Evolutionary conservation across 2,113 vertebrate species (phyloP).

Genomic region (Phaethon lepturus): DNA sequence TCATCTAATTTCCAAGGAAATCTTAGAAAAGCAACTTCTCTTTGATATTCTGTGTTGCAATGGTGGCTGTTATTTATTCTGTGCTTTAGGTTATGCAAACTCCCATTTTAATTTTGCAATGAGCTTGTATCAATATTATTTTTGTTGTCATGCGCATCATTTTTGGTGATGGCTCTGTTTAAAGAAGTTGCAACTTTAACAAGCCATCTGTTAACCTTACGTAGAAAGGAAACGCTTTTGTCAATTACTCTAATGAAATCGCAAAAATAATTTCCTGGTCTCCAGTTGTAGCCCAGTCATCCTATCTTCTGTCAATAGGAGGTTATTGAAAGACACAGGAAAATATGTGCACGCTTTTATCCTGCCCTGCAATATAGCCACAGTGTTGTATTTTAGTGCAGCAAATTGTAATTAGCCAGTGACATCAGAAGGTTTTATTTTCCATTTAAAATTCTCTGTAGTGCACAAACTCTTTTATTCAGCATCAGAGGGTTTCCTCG

Average conservation of each 20-base stretch:
- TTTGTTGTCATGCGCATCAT: constrained; percentile 28
- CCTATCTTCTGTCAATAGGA: constrained; percentile 91
- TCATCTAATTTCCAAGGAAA: not conserved
- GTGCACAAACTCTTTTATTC: constrained; percentile 13
- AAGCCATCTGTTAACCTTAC: constrained; percentile 76
- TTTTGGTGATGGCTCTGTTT: constrained; percentile 60
- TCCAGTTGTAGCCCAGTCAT: constrained; percentile 56
- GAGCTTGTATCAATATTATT: constrained; percentile 74
- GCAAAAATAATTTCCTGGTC: constrained; percentile 87
- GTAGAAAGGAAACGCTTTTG: constrained; percentile 73
- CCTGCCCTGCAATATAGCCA: not conserved
- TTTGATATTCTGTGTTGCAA: not conserved
- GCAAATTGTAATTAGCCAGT: constrained; percentile 56
- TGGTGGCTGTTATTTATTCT: constrained; percentile 22
- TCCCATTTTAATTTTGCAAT: constrained; percentile 39
- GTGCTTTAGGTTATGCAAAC: constrained; percentile 23
- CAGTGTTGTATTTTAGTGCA: constrained; percentile 41
- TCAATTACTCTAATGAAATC: constrained; percentile 83
- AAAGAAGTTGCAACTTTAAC: constrained; percentile 59
- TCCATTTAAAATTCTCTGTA: constrained; percentile 18
- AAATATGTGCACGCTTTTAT: constrained; percentile 54
- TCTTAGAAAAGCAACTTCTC: not conserved
- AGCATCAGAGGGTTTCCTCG: constrained; percentile 39
- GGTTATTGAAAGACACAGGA: constrained; percentile 83
- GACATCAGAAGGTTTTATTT: constrained; percentile 66